These are phyloP conservation scores for Coryphaenoides rupestris DNA, from an alignment of 2,113 vertebrate species.

Conservation along the genomic window DNA sequence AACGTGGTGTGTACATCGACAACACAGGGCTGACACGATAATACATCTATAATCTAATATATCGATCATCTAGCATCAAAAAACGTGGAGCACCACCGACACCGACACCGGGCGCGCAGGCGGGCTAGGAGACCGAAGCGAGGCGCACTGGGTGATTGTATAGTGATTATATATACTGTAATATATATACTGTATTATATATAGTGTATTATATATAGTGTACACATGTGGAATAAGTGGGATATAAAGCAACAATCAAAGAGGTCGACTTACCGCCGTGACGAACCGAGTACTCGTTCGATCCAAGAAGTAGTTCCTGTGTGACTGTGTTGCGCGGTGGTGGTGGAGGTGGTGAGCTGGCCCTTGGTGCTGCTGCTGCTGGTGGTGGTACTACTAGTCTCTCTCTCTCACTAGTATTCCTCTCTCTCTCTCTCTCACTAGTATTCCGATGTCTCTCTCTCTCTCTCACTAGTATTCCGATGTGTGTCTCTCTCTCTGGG, in stretches of 20 bases:
- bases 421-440: constrained; percentile 47
- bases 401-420: constrained; percentile 53
- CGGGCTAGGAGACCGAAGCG: too few species aligned
- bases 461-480: too few species aligned
- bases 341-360: too few species aligned
- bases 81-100: not conserved
- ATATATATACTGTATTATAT: too few species aligned
- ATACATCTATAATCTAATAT: too few species aligned
- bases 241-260: not conserved
- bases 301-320: constrained; percentile 12
- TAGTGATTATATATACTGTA: too few species aligned
- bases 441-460: constrained; percentile 55
- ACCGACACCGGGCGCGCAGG: too few species aligned
- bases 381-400: too few species aligned
- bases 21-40: too few species aligned
- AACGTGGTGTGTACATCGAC: too few species aligned
- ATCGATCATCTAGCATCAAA: too few species aligned
- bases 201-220: constrained; percentile 33
- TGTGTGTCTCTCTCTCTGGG: constrained; percentile 58
- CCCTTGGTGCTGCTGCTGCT: constrained; percentile 14
- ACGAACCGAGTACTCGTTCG: constrained; percentile 21
- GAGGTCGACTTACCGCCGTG: constrained; percentile 50
- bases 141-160: too few species aligned
- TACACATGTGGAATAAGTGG: constrained; percentile 40
- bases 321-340: not conserved